Conservation (phyloP, 2,797 vertebrate genomes). For the Rhabdophis nuchalis region DNA sequence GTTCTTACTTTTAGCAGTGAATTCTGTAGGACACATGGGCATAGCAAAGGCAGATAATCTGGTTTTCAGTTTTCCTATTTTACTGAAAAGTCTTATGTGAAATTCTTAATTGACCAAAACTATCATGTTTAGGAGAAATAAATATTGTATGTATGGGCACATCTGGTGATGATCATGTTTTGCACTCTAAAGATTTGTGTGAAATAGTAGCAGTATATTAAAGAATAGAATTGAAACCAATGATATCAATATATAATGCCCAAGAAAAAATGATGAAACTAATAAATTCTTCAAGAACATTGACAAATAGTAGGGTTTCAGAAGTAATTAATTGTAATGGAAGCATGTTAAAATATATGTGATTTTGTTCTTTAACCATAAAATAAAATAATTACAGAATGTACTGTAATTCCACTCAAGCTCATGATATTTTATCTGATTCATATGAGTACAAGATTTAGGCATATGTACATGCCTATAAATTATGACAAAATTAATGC, state of each 20-base stretch:
- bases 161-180: background rate
- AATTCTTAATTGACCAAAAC: background rate
- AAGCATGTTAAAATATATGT: background rate
- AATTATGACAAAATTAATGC: constrained; percentile 3
- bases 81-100: background rate
- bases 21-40: background rate
- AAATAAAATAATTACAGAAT: background rate
- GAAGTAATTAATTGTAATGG: background rate
- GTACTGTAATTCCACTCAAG: background rate
- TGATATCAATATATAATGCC: background rate
- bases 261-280: background rate
- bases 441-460: constrained; percentile 4
- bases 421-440: background rate
- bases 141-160: background rate
- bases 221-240: background rate
- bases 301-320: background rate
- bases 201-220: background rate
- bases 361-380: constrained; percentile 2
- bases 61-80: background rate
- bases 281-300: background rate
- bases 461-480: background rate
- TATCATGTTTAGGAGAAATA: background rate
- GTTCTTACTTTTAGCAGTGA: background rate
- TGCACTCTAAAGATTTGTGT: background rate
- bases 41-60: background rate